phyloP scores from a whole-genome alignment of 2,888 invertebrate species.

The Mycalesis mineus region DNA sequence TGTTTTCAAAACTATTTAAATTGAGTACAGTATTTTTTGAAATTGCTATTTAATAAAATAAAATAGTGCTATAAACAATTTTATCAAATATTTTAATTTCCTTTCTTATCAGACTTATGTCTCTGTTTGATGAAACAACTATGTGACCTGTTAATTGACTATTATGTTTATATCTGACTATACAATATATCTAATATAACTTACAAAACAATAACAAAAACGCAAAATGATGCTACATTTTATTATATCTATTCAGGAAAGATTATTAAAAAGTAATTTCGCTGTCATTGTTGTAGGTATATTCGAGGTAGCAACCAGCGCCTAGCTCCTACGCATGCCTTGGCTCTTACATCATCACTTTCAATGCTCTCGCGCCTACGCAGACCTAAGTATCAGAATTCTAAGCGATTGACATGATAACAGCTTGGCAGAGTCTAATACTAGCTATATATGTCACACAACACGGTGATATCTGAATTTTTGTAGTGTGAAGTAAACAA shows the following conservation, averaged over 20 bases:
- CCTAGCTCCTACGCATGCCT: background rate
- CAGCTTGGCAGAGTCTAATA: background rate
- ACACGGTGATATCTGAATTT: too few species aligned
- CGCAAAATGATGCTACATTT: background rate
- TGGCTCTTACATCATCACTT: conserved; percentile 1
- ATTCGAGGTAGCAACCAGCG: conserved; percentile 1
- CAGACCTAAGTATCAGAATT: background rate
- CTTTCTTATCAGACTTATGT: too few species aligned
- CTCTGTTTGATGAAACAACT: too few species aligned
- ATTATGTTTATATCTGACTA: too few species aligned
- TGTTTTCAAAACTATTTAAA: too few species aligned
- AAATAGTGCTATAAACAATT: background rate
- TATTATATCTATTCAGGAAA: background rate
- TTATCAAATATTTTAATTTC: too few species aligned
- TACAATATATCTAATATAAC: too few species aligned
- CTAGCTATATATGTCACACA: background rate
- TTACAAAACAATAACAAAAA: too few species aligned
- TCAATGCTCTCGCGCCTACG: conserved; percentile 4
- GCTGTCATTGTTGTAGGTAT: background rate
- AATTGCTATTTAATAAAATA: too few species aligned
- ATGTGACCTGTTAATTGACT: too few species aligned
- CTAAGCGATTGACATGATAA: background rate
- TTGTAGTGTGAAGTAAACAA: too few species aligned
- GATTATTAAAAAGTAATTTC: background rate
- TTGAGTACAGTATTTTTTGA: too few species aligned